Conservation (phyloP, 1,140 invertebrate species). For the Drosophila albomicans region DNA sequence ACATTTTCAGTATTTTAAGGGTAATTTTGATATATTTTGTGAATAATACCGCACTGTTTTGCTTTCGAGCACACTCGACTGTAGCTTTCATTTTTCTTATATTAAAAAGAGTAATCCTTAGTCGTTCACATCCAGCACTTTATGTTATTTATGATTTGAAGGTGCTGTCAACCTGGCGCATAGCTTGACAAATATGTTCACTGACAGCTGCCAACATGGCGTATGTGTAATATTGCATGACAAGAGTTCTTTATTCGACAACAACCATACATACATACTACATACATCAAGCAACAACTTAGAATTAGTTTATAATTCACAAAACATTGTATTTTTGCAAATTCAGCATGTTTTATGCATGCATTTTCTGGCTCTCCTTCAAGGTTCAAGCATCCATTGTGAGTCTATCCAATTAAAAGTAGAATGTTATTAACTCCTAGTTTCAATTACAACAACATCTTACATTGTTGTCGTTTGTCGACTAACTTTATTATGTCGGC, state of each 20-base stretch:
- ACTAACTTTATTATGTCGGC: slow-evolving; percentile 43
- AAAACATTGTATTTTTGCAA: too few relatives aligned
- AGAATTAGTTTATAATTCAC: too few relatives aligned
- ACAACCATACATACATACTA: neutral
- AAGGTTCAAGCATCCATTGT: neutral
- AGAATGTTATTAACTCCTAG: slow-evolving; percentile 27
- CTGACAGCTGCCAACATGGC: slow-evolving; percentile 41
- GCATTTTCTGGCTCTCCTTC: neutral
- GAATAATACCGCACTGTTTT: too few relatives aligned
- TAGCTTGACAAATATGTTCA: slow-evolving; percentile 41
- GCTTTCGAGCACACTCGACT: too few relatives aligned
- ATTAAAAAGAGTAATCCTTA: neutral
- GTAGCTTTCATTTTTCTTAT: neutral
- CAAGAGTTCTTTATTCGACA: slow-evolving; percentile 16
- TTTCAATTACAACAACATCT: neutral
- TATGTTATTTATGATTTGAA: neutral
- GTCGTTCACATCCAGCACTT: neutral
- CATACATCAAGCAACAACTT: too few relatives aligned
- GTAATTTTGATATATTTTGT: too few relatives aligned
- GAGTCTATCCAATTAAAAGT: slow-evolving; percentile 17
- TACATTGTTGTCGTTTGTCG: neutral
- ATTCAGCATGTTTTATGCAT: neutral
- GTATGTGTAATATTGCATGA: slow-evolving; percentile 51
- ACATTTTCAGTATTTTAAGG: too few relatives aligned
- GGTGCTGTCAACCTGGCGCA: slow-evolving; percentile 31